A percentile compares a stretch with the other conserved stretches of the same genome.
Evolutionary conservation across 2,113 vertebrate genomes (phyloP).

Genomic region (Seriola rivoliana): DNA sequence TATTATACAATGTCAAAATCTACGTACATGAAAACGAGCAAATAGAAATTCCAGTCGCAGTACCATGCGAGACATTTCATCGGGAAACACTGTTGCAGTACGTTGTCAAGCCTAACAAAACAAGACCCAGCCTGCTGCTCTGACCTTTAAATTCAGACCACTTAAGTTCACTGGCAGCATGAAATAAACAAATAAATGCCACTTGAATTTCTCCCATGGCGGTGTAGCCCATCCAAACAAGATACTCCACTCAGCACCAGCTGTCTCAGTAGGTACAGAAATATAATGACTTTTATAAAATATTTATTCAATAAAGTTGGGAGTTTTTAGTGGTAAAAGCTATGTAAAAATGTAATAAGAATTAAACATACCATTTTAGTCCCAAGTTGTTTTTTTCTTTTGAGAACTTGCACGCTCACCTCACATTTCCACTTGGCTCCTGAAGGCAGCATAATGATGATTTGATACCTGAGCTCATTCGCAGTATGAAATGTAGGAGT

Average conservation of each 20-base stretch:
- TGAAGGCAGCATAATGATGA: not conserved
- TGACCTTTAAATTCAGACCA: constrained; percentile 46
- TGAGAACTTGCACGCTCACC: no score
- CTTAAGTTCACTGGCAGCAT: constrained; percentile 14
- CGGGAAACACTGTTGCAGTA: not conserved
- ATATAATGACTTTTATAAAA: not conserved
- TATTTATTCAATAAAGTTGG: not conserved
- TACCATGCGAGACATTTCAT: constrained; percentile 3
- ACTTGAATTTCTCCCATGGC: not conserved
- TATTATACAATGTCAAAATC: not conserved
- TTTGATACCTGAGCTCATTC: not conserved
- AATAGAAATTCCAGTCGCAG: not conserved
- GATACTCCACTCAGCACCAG: not conserved
- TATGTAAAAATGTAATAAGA: no score
- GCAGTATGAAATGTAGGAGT: not conserved
- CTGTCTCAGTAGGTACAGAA: not conserved
- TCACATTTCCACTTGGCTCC: not conserved
- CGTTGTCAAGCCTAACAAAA: not conserved
- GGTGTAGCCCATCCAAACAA: not conserved
- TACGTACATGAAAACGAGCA: not conserved
- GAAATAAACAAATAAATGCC: constrained; percentile 17
- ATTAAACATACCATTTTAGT: no score
- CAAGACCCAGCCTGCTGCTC: constrained; percentile 11
- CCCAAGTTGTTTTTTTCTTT: no score
- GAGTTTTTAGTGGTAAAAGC: not conserved